phyloP scores from a whole-genome alignment of 2,113 vertebrate genomes.

The Pterocles burchelli region DNA sequence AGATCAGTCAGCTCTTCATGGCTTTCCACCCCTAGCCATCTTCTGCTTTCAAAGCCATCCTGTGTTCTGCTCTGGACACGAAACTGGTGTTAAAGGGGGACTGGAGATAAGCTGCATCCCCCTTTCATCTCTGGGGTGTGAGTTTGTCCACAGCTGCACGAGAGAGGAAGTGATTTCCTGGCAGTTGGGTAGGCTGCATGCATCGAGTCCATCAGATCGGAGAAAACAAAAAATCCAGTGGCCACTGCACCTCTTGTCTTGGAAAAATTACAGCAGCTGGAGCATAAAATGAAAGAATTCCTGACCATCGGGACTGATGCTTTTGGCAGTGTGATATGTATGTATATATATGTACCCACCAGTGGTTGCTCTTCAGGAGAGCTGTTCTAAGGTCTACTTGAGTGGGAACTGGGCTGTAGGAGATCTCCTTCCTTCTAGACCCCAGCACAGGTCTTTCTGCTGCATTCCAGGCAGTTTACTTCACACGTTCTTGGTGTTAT shows the following conservation, averaged over 20 bases:
- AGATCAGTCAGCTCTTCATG: neutral
- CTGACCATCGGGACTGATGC: neutral
- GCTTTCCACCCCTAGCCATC: neutral
- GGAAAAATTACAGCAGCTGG: too few relatives aligned
- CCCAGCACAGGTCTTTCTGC: neutral
- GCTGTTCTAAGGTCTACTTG: neutral
- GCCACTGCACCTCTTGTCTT: neutral
- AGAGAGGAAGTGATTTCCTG: neutral
- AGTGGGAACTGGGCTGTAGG: neutral
- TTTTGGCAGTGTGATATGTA: accelerated
- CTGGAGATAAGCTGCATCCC: neutral
- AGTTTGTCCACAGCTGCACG: neutral
- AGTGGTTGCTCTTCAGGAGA: neutral
- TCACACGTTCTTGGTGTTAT: neutral
- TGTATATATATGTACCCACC: too few relatives aligned
- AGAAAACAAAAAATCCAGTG: neutral
- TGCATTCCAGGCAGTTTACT: neutral
- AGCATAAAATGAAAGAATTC: neutral
- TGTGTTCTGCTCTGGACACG: neutral
- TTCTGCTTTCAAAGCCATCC: neutral
- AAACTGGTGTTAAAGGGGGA: neutral
- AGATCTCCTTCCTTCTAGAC: neutral
- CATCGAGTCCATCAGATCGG: neutral
- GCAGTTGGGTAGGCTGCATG: neutral
- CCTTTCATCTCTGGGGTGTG: slow-evolving; percentile 9